Percentiles rank a stretch among this genome's conserved stretches.
These are phyloP conservation scores for Sthenelais limicola DNA, from an alignment of 2,888 invertebrate genomes.

Conservation along the genomic window DNA sequence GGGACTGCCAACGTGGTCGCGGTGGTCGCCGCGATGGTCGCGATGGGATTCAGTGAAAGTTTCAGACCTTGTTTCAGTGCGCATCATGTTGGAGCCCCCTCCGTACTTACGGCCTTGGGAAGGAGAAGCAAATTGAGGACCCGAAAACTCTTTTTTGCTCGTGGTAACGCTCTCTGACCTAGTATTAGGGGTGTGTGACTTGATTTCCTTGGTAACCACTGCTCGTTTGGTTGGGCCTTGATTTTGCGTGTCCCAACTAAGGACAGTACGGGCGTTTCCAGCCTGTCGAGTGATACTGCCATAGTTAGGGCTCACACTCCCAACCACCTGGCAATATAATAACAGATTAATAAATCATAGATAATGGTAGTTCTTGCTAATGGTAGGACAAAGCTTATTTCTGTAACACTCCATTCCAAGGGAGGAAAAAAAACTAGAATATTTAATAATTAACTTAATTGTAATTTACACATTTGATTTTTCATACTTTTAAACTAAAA, in stretches of 20 bases:
- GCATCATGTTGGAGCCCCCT: constrained; percentile 10
- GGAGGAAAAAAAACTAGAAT: no score
- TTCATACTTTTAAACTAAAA: no score
- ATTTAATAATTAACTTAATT: no score
- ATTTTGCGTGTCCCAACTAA: constrained; percentile 51
- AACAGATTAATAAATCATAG: background rate
- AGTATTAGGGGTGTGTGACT: constrained; percentile 38
- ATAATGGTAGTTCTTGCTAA: background rate
- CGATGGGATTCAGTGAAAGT: constrained; percentile 4
- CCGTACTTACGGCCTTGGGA: constrained; percentile 22
- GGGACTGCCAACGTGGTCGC: constrained; percentile 38
- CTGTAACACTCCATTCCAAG: no score
- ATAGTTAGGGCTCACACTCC: constrained; percentile 19
- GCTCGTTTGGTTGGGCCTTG: constrained; percentile 44
- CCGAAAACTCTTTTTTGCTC: constrained; percentile 43
- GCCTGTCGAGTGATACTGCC: constrained; percentile 51
- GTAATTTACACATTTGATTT: no score
- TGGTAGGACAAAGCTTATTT: no score
- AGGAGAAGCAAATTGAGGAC: constrained; percentile 1
- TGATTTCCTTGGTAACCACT: constrained; percentile 49
- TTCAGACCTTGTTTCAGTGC: constrained; percentile 14
- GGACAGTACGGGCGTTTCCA: constrained; percentile 48
- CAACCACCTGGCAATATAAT: no score
- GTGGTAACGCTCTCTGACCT: constrained; percentile 44
- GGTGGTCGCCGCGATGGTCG: background rate